Evolutionary conservation across 2,797 vertebrate species (phyloP).

Genomic region (Chelonia mydas): DNA sequence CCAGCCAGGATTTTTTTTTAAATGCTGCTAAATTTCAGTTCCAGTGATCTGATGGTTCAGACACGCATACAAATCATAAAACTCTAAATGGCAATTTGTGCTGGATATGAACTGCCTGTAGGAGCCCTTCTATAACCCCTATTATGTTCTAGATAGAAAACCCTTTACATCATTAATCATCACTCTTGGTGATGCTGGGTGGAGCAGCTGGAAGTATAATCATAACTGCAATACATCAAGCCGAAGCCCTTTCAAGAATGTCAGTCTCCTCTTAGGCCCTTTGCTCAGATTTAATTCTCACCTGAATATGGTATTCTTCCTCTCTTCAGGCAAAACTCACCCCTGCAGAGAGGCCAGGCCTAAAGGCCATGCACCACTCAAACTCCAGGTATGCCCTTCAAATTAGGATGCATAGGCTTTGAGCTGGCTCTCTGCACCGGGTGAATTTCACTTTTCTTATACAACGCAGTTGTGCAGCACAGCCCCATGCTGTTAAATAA

Average conservation of each 20-base stretch:
- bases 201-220: fast-evolving
- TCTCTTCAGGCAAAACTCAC: background rate
- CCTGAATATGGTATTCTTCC: background rate
- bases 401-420: background rate
- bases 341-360: background rate
- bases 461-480: background rate
- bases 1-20: background rate
- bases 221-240: fast-evolving
- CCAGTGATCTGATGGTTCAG: fast-evolving
- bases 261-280: fast-evolving
- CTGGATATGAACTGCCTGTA: fast-evolving
- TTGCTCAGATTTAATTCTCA: background rate
- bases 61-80: background rate
- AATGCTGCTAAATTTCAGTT: background rate
- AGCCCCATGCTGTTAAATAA: background rate
- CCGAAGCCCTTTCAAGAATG: fast-evolving
- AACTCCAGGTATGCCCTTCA: background rate
- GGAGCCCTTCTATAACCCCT: background rate
- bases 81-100: background rate
- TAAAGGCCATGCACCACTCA: fast-evolving
- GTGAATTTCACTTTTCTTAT: background rate
- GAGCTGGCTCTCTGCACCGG: fast-evolving
- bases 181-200: fast-evolving
- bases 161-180: fast-evolving
- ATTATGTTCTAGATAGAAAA: fast-evolving